Evolutionary conservation across 2,888 invertebrate species (phyloP).

Genomic region (Myathropa florea): DNA sequence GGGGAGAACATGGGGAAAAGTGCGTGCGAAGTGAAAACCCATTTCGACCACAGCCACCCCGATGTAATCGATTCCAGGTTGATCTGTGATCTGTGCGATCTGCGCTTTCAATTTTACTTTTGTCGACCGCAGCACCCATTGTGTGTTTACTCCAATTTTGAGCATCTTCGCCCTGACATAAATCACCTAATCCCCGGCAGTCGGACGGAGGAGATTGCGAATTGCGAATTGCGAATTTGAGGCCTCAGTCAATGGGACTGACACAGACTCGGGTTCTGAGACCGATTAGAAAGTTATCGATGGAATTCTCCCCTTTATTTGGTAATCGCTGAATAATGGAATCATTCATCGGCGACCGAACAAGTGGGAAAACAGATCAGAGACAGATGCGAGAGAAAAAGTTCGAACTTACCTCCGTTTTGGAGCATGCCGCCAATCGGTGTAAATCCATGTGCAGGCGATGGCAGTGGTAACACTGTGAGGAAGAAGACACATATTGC

Average conservation of each 20-base stretch:
- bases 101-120: conserved; percentile 54
- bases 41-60: conserved; percentile 35
- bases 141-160: neutral
- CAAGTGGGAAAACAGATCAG: conserved; percentile 18
- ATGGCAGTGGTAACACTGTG: conserved; percentile 52
- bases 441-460: conserved; percentile 70
- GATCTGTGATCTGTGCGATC: conserved; percentile 14
- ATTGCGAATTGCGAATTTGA: too few species aligned
- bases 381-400: neutral
- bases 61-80: conserved; percentile 24
- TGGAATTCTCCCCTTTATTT: conserved; percentile 36
- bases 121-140: neutral
- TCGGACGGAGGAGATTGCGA: neutral
- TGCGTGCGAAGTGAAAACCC: conserved; percentile 54
- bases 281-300: conserved; percentile 56
- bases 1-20: neutral
- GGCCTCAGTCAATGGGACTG: neutral
- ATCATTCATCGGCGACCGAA: conserved; percentile 27
- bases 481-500: conserved; percentile 59
- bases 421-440: conserved; percentile 61
- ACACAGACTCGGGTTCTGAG: neutral
- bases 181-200: neutral
- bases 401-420: conserved; percentile 65
- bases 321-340: conserved; percentile 42
- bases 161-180: neutral